Evolutionary conservation across 1,140 invertebrate species (phyloP).

Genomic region (Diachasma alloeum): DNA sequence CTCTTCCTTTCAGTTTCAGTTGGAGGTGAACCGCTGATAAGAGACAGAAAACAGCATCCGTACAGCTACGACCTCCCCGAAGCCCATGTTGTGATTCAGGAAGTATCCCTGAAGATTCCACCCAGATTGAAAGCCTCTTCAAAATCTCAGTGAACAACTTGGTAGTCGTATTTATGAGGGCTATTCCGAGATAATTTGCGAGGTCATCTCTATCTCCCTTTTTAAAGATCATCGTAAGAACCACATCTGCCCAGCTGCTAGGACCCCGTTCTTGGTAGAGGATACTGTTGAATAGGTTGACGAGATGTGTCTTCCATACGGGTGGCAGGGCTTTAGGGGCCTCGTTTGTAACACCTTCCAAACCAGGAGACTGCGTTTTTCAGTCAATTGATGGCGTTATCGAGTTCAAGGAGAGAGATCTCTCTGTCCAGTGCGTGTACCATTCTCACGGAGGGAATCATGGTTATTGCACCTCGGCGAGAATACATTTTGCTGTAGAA

Average conservation of each 20-base stretch:
- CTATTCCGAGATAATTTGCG: constrained; percentile 41
- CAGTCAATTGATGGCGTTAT: neutral
- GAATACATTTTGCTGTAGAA: neutral
- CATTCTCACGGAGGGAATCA: too few species aligned
- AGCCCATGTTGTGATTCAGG: constrained; percentile 42
- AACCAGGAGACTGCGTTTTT: constrained; percentile 31
- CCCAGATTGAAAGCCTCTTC: constrained; percentile 29
- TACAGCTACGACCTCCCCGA: constrained; percentile 28
- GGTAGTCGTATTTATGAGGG: constrained; percentile 31
- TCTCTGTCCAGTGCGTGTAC: neutral
- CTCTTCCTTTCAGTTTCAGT: neutral
- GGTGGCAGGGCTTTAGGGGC: constrained; percentile 18
- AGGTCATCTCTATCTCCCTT: constrained; percentile 35
- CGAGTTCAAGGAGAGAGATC: neutral
- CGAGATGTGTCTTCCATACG: constrained; percentile 3
- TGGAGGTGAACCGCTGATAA: constrained; percentile 27
- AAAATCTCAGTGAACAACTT: constrained; percentile 39
- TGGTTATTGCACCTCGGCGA: too few species aligned
- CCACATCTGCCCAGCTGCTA: constrained; percentile 3
- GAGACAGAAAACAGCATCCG: constrained; percentile 37
- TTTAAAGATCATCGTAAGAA: constrained; percentile 29
- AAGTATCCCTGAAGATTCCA: constrained; percentile 26
- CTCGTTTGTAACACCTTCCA: constrained; percentile 26
- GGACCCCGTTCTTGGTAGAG: neutral
- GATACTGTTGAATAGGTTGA: constrained; percentile 23